Percentiles rank a stretch among this genome's conserved stretches.
These are phyloP conservation scores for Asteroscopus sphinx DNA, from an alignment of 2,888 invertebrate species.

Conservation along the genomic window DNA sequence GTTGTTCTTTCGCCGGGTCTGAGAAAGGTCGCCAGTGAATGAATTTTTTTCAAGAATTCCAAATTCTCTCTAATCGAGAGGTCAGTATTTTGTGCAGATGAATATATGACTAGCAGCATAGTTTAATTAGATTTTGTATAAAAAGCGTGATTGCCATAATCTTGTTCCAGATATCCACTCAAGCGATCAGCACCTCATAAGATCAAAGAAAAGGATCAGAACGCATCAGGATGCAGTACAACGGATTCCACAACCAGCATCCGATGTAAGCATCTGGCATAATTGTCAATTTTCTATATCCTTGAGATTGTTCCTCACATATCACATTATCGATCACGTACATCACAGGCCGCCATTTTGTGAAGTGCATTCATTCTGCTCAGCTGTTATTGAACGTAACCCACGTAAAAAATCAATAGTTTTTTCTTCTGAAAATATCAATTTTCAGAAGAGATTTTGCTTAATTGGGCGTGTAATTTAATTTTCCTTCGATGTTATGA, in stretches of 20 bases:
- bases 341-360: conserved; percentile 85
- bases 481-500: neutral
- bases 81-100: conserved; percentile 67
- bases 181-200: conserved; percentile 79
- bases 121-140: conserved; percentile 10
- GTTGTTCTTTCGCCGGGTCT: conserved; percentile 91
- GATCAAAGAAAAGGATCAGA: conserved; percentile 63
- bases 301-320: conserved; percentile 22
- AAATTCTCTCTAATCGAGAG: conserved; percentile 88
- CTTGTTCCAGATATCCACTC: conserved; percentile 83
- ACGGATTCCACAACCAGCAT: conserved; percentile 88
- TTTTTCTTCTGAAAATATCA: conserved; percentile 18
- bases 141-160: conserved; percentile 31
- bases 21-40: conserved; percentile 80
- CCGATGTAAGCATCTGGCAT: conserved; percentile 79
- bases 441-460: neutral
- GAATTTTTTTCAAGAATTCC: conserved; percentile 73
- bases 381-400: conserved; percentile 76
- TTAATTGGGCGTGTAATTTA: neutral
- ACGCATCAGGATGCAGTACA: conserved; percentile 85
- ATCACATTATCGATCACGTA: conserved; percentile 51
- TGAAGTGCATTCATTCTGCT: conserved; percentile 78
- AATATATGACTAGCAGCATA: conserved; percentile 11
- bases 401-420: conserved; percentile 62
- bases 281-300: conserved; percentile 23